Base-by-base conservation (phyloP, 2,888 invertebrate species). In the Merodon equestris region DNA sequence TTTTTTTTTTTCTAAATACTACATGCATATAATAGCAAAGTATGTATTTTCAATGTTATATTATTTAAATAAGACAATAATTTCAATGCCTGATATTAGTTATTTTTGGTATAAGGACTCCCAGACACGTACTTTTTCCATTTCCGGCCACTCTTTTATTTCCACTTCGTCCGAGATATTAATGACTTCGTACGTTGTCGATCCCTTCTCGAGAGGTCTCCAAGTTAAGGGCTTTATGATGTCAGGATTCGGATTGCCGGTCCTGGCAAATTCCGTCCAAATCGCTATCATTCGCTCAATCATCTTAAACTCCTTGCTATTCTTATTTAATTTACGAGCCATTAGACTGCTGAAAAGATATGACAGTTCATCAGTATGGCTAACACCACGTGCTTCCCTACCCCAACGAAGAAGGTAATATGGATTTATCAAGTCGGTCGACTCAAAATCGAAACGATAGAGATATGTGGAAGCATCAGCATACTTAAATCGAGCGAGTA, bases 361-460 rank as follows among this genome's bases (percentile, higher is more conserved):
- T 18, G 84, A 83, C 14, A 88, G 79, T 60, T 89, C 89, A 79
- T 89, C 89, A 0, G 86, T 88, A 81, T 89, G 89, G 34, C 88
- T 85, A 0, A 84, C 85, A 9, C 89, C 89, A 0, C 84, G 82
- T 17, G 86, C 61, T 38, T 84, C 82, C 3, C 83, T 82, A 10
- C 86, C 88, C 36, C 86, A 87, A 9, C 87, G 82, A 12, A 87
- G 63, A 27, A 86, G 84, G n/a, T 86, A 83, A 42, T 86, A 85
- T 40, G 85, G 83, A 63, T 87, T 87, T 56, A 84, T 84, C 12
- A 81, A 66, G 1, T 36, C 36, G 5, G 84, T 83, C 1, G 88
- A 88, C 56, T 89, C 89, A 63, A 85, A 86, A 15, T 87, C 88
- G 76, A 89, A 89, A 27, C 89, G 86, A 45, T 88, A 89, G 1